These are phyloP conservation scores for Gnathonemus echidnorhynchus DNA, from an alignment of 2,113 vertebrate genomes.

Conservation along the genomic window DNA sequence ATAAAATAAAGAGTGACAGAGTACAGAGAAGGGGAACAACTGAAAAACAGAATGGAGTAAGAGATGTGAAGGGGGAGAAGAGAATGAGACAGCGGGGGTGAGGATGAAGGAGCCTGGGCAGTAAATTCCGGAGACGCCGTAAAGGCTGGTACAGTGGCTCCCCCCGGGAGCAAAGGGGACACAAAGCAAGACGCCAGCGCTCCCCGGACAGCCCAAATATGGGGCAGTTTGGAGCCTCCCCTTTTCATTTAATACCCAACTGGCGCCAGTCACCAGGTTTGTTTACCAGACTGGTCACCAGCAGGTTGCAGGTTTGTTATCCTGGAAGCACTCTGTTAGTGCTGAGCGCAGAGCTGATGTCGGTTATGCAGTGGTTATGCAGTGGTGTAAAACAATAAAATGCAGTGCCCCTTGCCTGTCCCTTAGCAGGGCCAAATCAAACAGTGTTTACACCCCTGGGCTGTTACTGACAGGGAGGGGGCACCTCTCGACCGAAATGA, in stretches of 20 bases:
- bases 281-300: background rate
- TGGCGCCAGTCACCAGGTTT: background rate
- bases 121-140: slow-evolving; percentile 42
- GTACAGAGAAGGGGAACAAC: background rate
- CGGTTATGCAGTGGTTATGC: background rate
- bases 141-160: slow-evolving; percentile 30
- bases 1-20: background rate
- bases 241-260: background rate
- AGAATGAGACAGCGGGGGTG: slow-evolving; percentile 8
- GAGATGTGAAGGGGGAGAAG: background rate
- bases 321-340: background rate
- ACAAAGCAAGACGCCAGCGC: slow-evolving; percentile 24
- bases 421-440: background rate
- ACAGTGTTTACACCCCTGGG: background rate
- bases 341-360: background rate
- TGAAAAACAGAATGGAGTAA: background rate
- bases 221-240: background rate
- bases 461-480: background rate
- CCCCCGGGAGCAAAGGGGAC: slow-evolving; percentile 10
- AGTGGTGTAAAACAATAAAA: slow-evolving; percentile 1
- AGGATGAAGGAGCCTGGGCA: background rate
- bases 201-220: slow-evolving; percentile 17
- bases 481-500: background rate
- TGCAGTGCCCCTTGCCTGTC: background rate
- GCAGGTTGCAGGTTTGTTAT: background rate